A percentile compares a stretch with the other conserved stretches of the same genome.
Evolutionary conservation across 1,140 invertebrate genomes (phyloP).

Genomic region (Nasonia longicornis): DNA sequence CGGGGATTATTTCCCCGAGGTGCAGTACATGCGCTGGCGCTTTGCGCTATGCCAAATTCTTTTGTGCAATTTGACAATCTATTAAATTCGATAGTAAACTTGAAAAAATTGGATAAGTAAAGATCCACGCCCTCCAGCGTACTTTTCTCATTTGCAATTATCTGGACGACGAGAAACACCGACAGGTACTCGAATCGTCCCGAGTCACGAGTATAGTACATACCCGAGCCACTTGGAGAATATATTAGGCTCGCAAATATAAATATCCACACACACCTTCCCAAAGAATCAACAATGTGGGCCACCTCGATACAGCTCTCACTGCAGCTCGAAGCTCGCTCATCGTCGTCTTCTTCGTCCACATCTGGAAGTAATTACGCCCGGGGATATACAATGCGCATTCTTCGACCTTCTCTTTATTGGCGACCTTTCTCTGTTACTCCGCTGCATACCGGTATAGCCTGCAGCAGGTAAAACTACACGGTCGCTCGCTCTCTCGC

Average conservation of each 20-base stretch:
- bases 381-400: background rate
- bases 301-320: no score
- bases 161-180: no score
- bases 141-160: no score
- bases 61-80: no score
- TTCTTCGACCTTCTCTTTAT: conserved; percentile 29
- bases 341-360: conserved; percentile 3
- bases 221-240: background rate
- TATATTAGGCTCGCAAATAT: background rate
- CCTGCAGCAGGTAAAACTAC: conserved; percentile 16
- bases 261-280: background rate
- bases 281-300: background rate
- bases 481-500: conserved; percentile 5
- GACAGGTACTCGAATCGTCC: no score
- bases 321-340: background rate
- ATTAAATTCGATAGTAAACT: no score
- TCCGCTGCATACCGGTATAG: background rate
- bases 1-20: background rate
- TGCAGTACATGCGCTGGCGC: no score
- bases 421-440: conserved; percentile 6
- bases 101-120: no score
- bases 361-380: conserved; percentile 45
- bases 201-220: no score
- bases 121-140: no score
- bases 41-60: no score